Evolutionary conservation across 2,113 vertebrate genomes (phyloP), one percentile per base, ranked within the genome.

Genomic region (Dicaeum eximium): DNA sequence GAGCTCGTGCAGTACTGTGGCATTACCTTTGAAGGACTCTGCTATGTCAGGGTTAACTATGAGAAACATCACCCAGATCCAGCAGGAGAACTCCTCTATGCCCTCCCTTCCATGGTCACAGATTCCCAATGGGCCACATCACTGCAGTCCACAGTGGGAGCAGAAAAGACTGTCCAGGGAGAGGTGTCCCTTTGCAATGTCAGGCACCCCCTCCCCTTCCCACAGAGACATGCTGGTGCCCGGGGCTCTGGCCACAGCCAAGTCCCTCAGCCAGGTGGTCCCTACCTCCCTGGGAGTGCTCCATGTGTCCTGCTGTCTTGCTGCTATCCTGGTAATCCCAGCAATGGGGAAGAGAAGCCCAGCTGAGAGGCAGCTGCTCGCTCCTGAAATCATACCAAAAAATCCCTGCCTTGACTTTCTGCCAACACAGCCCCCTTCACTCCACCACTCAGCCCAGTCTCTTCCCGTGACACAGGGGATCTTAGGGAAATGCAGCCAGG

Each of bases 211-310:
- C n/a, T n/a, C 30, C 28, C 65, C 60, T 45, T 81, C 16, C 47
- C 58, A 51, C 0, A 0, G 48, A 57, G 20, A 22, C 8, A 8
- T 0, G 0, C 27, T 10, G 3, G 7, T 69, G 40, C 15, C 64
- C 1, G 0, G 20, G 35, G 27, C 61, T 82, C 65, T 5, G 7
- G 35, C 24, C 23, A 13, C 65, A 61, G 65, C 27, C 7, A 78
- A 81, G 54, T n/a, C 48, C 50, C 54, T 67, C 75, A 42, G 57
- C 78, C 69, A 65, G 69, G 69, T 5, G 4, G 37, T 70, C 45
- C 56, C 45, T 40, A 54, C 54, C 72, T 73, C 75, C 53, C n/a
- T 42, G 25, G 33, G 75, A 45, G 22, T 31, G 33, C n/a, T 70
- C 47, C 51, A 11, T 79, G 50, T 79, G 73, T 24, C 58, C 53